Base-by-base conservation (phyloP, 2,888 invertebrate species). In the Pharmacophagus antenor region DNA sequence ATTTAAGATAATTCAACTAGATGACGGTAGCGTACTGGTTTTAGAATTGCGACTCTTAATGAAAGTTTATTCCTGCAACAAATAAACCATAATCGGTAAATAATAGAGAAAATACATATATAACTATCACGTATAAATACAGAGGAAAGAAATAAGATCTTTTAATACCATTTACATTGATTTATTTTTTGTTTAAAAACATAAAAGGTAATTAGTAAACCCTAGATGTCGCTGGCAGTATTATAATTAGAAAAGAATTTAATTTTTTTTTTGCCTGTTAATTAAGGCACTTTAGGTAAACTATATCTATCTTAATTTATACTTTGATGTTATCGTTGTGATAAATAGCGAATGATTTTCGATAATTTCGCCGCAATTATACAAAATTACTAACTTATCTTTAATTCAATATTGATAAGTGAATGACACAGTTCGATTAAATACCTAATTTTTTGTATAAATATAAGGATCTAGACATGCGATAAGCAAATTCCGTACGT, bases 171-270 rank as follows among this genome's bases (percentile, higher is more conserved):
- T 7, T 31, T 31, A 31, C 27, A 4, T 8, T 31, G 1, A 31
- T 5, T 25, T 12, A 10, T 12, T 31, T 31, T 27, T 27, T 2
- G 8, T 27, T 27, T 15, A 12, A 12, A 1, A 31, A 2, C 0
- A 31, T 3, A 31, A 10, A 12, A 7, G 2, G 15, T 31, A 31
- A 12, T 15, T 31, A 31, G n/a, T n/a, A n/a, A 10, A 31, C 47
- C 62, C 64, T 54, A 76, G 78, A 77, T 77, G 76, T 66, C 74
- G 68, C 58, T 65, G 70, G 53, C 22, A 23, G 66, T 68, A 47
- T 41, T 25, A 37, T n/a, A n/a, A n/a, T n/a, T n/a, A n/a, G n/a
- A 63, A 31, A 4, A 10, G 27, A 10, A 12, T 3, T 31, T 2
- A 12, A 12, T 3, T 31, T 31, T 3, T 31, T 0, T 15, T 12